These are phyloP conservation scores for Plotosus lineatus DNA, from an alignment of 2,113 vertebrate species.

Conservation along the genomic window DNA sequence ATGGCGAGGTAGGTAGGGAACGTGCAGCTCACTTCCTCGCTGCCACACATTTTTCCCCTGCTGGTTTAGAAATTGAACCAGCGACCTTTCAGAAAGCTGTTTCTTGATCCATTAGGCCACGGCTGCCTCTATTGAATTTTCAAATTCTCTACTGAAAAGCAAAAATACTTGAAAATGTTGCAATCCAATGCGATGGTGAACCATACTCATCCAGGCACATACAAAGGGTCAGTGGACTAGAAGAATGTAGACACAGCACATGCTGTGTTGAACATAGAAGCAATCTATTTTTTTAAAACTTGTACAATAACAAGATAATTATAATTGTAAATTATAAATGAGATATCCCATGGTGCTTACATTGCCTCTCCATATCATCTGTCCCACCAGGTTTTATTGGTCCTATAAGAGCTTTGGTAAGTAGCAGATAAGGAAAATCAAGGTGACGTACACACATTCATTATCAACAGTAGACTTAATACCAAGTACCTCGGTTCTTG, in stretches of 20 bases:
- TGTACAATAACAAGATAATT: constrained; percentile 61
- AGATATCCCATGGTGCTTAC: neutral
- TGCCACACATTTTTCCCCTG: too few relatives aligned
- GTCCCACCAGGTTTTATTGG: constrained; percentile 21
- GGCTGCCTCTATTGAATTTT: constrained; percentile 14
- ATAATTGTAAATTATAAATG: constrained; percentile 49
- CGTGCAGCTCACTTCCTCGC: too few relatives aligned
- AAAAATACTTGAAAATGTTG: constrained; percentile 20
- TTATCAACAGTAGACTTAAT: constrained; percentile 42
- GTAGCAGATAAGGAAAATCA: constrained; percentile 48
- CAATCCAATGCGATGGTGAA: constrained; percentile 23
- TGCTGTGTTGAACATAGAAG: constrained; percentile 45
- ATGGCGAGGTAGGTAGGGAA: too few relatives aligned
- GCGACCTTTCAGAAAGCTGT: too few relatives aligned
- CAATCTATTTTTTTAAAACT: constrained; percentile 47
- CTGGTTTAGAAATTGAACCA: too few relatives aligned
- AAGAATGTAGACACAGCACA: constrained; percentile 44
- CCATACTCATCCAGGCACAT: neutral
- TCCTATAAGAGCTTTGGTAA: constrained; percentile 43
- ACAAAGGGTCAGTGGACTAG: constrained; percentile 29
- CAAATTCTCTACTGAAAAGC: constrained; percentile 24
- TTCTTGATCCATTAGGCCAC: too few relatives aligned
- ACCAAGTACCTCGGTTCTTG: too few relatives aligned
- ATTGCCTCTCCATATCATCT: constrained; percentile 3
- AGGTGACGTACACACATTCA: constrained; percentile 49